phyloP scores from a whole-genome alignment of 1,140 invertebrate genomes.

The Pentalonia nigronervosa region DNA sequence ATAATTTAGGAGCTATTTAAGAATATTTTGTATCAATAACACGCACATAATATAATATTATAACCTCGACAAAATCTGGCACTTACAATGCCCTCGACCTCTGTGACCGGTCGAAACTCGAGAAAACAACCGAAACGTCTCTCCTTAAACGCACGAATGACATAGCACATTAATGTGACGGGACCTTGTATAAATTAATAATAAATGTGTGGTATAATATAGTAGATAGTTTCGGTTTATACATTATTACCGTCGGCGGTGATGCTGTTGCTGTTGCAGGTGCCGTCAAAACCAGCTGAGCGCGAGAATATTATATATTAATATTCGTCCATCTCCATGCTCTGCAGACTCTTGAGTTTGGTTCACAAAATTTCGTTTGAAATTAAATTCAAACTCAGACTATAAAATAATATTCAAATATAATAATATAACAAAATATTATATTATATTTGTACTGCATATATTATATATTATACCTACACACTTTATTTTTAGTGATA shows the following conservation, averaged over 20 bases:
- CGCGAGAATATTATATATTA: not conserved
- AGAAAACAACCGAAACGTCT: slow-evolving; percentile 1
- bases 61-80: not conserved
- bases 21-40: not conserved
- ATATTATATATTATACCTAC: not conserved
- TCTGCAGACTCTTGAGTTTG: not conserved
- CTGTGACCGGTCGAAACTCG: not conserved
- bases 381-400: not conserved
- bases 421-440: not conserved
- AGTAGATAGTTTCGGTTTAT: not conserved
- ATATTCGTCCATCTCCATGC: not conserved
- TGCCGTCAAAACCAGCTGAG: not conserved
- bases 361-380: not conserved
- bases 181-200: not conserved
- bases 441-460: not conserved
- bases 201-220: not conserved
- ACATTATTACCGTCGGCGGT: not conserved
- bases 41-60: not conserved
- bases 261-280: not conserved
- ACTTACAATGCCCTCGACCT: not conserved
- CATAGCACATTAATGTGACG: not conserved
- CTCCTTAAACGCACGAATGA: not conserved
- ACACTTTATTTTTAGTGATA: not conserved
- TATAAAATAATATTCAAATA: not conserved
- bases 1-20: not conserved